Base-by-base conservation (phyloP, 2,888 invertebrate genomes). In the Sinodicranocentrus sp. region DNA sequence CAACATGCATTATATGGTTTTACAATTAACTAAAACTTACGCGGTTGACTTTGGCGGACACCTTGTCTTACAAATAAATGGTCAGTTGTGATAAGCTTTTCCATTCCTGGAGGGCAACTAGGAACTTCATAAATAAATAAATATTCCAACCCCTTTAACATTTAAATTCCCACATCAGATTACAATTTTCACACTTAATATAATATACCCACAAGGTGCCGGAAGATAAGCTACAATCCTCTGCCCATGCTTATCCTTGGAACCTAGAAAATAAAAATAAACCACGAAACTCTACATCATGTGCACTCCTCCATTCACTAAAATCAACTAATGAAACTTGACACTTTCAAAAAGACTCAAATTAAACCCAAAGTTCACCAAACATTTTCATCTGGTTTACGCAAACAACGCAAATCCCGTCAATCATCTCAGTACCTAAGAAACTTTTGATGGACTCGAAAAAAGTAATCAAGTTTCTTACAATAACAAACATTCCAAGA, bases 51-150 rank as follows among this genome's bases (percentile, higher is more conserved):
- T 68, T 71, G 28, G 21, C 85, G 83, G 5, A 84, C 84, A 26
- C 86, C 85, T 78, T 86, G 86, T 39, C 85, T 70, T 5, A 86
- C 78, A 54, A 86, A 86, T n/a, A 86, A 33, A 43, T 85, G 86
- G 19, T 68, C 75, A 5, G 84, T 80, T 26, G 63, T 59, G 19
- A 86, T 78, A 8, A 86, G 70, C 21, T 68, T 63, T 33, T 86
- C 86, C 82, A 86, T 83, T 25, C 86, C 86, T 8, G 86, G 86
- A 28, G 86, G 86, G 75, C 86, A 86, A 43, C 84, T 85, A 10
- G 86, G 86, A 85, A 57, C 86, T 86, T 17, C 1, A 39, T 19
- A 28, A 28, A 57, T 26, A 48, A 25, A 39, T n/a, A 26, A 78
- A 13, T 65, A 8, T n/a, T n/a, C n/a, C n/a, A n/a, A n/a, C n/a